Base-by-base conservation (phyloP, 2,113 vertebrate genomes). In the Microcebus tavaratra region DNA sequence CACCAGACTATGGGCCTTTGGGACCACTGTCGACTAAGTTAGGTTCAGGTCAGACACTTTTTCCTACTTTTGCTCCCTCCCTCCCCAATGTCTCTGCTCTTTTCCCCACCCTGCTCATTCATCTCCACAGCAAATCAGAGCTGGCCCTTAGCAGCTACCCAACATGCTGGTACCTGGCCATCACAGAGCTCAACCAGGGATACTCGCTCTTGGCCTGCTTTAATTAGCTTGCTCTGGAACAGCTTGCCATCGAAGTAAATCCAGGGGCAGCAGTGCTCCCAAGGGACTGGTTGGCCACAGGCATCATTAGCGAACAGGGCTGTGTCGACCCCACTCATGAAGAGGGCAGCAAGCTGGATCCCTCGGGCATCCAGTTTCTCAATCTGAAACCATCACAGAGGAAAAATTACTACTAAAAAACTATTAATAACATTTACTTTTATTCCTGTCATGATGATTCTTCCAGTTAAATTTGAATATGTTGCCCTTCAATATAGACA, bases 221-320 rank as follows among this genome's bases (percentile, higher is more conserved):
- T 99, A 90, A 99, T 98, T 91, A 99, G 98, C 98, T 99, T 99
- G 98, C 99, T 99, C 98, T 99, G 99, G 98, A 99, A 99, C 96
- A 99, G 98, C 96, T 99, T 99, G 88, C 99, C 99, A n/a, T 99
- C 99, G 14, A 99, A 99, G 98, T 99, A 99, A 97, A 99, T 99
- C 99, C 99, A 99, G 76, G 99, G 99, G 90, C 99, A 99, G 98
- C 99, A 99, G 98, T 99, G 99, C 96, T 99, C 99, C 99, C 99
- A 99, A 20, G 99, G 99, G 91, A 99, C 98, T 34, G 99, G 99
- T 98, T 99, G 99, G 61, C 99, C 99, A 34, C 99, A 99, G 87
- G 99, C 99, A 53, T 99, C 99, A 39, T 99, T 99, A 96, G 99
- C 99, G 97, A 99, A 99, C 63, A 99, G 98, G 34, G 99, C 99